Evolutionary conservation across 2,888 invertebrate species (phyloP), one percentile per base, ranked within the genome.

Genomic region (Leptopilina syphax): DNA sequence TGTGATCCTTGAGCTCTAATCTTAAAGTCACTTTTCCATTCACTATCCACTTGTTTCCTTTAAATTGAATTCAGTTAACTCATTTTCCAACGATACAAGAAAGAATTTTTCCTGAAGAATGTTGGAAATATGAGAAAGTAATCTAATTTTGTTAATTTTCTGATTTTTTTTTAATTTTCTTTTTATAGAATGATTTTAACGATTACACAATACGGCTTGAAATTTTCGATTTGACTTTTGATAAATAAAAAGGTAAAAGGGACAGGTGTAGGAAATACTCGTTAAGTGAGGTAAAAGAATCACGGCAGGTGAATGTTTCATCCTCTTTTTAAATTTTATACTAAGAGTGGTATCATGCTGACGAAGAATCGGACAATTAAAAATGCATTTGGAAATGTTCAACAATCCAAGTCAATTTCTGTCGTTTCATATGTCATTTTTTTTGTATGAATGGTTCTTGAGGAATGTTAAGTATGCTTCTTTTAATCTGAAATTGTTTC

Each of bases 311-410:
- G 57, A 57, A 73, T 54, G n/a, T 67, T 63, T 65, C 68, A 34
- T 77, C 79, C 79, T 9, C 12, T 10, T 10, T 83, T 82, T 80
- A 80, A 83, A 83, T 84, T 81, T 80, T 81, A 84, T 50, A 50
- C 34, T 1, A 50, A 0, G 2, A 10, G 10, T 79, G 79, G 77
- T 79, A 77, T 79, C 47, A 77, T 50, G 68, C 47, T 73, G 79
- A 78, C 77, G 50, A 81, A 81, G 77, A 82, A 80, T 66, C 77
- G 66, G 76, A 84, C 84, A 83, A 86, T 87, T 86, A 86, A 86
- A 85, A 85, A 81, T 80, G 80, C 83, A 86, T 85, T 86, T 83
- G 79, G 70, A 34, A 80, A 77, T 65, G 65, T 78, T 79, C 79
- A 57, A 82, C 81, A 65, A 77, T 67, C 79, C 77, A 81, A 63